Base-by-base conservation (phyloP, 2,797 vertebrate genomes). In the Cirrhinus molitorella region DNA sequence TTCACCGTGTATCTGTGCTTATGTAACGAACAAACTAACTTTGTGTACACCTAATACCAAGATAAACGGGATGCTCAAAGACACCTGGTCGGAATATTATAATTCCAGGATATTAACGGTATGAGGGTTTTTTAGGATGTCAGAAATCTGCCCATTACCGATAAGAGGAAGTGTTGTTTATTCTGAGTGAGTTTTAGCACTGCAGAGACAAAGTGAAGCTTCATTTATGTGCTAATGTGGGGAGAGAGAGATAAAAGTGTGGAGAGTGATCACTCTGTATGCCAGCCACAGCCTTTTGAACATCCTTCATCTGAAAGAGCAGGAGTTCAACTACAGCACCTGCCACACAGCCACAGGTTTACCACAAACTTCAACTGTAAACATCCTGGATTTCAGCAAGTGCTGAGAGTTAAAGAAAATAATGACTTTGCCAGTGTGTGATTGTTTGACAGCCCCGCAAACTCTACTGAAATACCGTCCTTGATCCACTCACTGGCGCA, bases 191-290 rank as follows among this genome's bases (percentile, higher is more conserved):
- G 92, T 93, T 92, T 90, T 91, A 89, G 92, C 92, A 92, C 90
- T 90, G 90, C 83, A 91, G 93, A 94, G 93, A 93, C 94, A 94
- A 92, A 94, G 93, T 93, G 92, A 93, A 91, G 93, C 94, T 94
- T 95, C 94, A 95, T 95, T 95, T 95, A 95, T 94, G 94, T 95
- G 95, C 94, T 95, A 95, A 95, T 95, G 94, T 94, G 92, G 91
- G 90, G 89, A 91, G 75, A 79, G 88, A 90, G 90, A 93, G 95
- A 95, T 95, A 95, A 95, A 95, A 93, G 92, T 92, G 87, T 88
- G 91, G 92, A 92, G 92, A 93, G 92, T 92, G 93, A 95, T 95
- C 94, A 94, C 93, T 94, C 92, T 88, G 85, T 92, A 92, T 94
- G 94, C 95, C 94, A 94, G 93, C 91, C 92, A 93, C 92, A 93